Evolutionary conservation across 2,797 vertebrate species (phyloP).

Genomic region (Periparus ater): DNA sequence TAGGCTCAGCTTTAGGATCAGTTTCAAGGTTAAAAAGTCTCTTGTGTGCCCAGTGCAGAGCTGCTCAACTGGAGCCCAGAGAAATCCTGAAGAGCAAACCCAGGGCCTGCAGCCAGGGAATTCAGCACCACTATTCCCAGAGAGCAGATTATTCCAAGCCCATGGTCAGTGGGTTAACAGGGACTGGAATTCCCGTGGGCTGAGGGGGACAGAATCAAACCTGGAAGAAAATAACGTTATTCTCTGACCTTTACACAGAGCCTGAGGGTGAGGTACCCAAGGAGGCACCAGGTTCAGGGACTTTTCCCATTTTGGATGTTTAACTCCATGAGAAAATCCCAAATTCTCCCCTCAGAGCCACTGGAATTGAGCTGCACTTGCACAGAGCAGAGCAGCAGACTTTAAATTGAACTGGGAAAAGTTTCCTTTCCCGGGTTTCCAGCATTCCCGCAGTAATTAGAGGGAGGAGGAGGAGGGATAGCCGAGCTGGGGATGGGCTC

Average conservation of each 20-base stretch:
- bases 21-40: neutral
- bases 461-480: accelerated
- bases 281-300: neutral
- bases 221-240: accelerated
- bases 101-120: neutral
- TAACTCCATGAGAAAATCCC: accelerated
- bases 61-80: neutral
- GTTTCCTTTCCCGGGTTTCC: neutral
- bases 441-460: accelerated
- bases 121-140: neutral
- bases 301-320: accelerated
- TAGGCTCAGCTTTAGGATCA: neutral
- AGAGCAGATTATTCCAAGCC: neutral
- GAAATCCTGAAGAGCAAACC: neutral
- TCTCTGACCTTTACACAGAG: accelerated
- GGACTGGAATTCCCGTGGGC: neutral
- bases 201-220: neutral
- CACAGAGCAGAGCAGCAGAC: neutral
- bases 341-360: accelerated
- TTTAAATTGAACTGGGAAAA: accelerated
- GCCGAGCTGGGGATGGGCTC: neutral
- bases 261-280: neutral
- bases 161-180: accelerated
- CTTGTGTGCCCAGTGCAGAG: accelerated
- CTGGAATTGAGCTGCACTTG: accelerated